These are phyloP conservation scores for Amphipyra berbera DNA, from an alignment of 2,888 invertebrate genomes.

Conservation along the genomic window DNA sequence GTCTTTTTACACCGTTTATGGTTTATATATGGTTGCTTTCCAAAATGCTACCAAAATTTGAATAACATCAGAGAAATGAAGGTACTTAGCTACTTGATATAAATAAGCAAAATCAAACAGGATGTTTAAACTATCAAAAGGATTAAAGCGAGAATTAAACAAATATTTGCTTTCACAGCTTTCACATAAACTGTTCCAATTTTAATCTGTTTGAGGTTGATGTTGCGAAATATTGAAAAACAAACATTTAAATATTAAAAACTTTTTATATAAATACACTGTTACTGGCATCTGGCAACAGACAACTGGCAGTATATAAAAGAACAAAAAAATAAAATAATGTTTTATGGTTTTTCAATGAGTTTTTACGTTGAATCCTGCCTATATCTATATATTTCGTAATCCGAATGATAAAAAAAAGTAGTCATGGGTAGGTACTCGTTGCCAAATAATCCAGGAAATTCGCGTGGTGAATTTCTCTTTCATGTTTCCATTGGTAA, in stretches of 20 bases:
- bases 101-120: constrained; percentile 14
- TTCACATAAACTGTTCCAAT: constrained; percentile 9
- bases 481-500: constrained; percentile 73
- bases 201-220: constrained; percentile 29
- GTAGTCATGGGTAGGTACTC: constrained; percentile 56
- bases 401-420: constrained; percentile 22
- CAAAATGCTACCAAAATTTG: too few species aligned
- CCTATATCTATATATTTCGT: constrained; percentile 1
- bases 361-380: constrained; percentile 3
- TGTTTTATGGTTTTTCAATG: constrained; percentile 15
- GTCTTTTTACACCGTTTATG: too few species aligned
- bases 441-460: constrained; percentile 68
- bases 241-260: constrained; percentile 15
- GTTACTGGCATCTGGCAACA: background rate
- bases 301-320: background rate
- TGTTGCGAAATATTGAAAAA: constrained; percentile 30
- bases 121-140: constrained; percentile 5
- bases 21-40: too few species aligned
- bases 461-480: constrained; percentile 68
- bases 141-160: constrained; percentile 22
- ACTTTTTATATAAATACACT: constrained; percentile 10
- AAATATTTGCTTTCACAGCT: constrained; percentile 6
- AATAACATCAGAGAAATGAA: background rate
- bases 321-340: background rate
- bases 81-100: background rate